These are phyloP conservation scores for Chrysoperla carnea DNA, from an alignment of 1,140 invertebrate species.

Conservation along the genomic window DNA sequence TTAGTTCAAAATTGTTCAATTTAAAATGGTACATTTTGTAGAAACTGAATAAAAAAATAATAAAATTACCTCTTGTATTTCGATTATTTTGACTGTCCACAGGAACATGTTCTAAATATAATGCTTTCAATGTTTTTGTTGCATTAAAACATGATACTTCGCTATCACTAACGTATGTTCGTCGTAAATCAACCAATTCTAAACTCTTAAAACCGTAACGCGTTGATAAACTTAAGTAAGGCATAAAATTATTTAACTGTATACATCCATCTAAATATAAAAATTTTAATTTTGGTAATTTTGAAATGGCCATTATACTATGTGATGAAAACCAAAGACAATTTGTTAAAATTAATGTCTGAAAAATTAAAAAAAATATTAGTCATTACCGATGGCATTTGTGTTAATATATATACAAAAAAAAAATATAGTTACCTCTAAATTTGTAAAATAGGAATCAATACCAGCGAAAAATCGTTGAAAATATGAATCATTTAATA, in stretches of 20 bases:
- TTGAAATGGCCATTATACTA: not conserved
- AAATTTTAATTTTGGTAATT: not conserved
- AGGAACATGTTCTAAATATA: not conserved
- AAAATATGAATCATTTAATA: not conserved
- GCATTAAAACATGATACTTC: not conserved
- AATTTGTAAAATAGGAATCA: not conserved
- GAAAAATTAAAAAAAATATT: not conserved
- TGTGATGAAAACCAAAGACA: not conserved
- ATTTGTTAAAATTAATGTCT: not conserved
- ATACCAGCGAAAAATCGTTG: not conserved
- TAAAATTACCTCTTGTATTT: too few relatives aligned
- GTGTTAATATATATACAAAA: not conserved
- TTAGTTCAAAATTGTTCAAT: too few relatives aligned
- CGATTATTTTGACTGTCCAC: not conserved
- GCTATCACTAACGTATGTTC: not conserved
- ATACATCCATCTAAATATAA: not conserved
- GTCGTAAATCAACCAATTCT: not conserved
- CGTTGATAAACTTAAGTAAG: not conserved
- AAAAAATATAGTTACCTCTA: not conserved
- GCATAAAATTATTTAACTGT: not conserved
- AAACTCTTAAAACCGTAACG: not conserved
- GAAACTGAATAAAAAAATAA: too few relatives aligned
- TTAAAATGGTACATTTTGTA: too few relatives aligned
- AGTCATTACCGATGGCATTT: not conserved
- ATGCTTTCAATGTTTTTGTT: not conserved